Evolutionary conservation across 2,888 invertebrate species (phyloP).

Genomic region (Hirtodrosophila trivittata): DNA sequence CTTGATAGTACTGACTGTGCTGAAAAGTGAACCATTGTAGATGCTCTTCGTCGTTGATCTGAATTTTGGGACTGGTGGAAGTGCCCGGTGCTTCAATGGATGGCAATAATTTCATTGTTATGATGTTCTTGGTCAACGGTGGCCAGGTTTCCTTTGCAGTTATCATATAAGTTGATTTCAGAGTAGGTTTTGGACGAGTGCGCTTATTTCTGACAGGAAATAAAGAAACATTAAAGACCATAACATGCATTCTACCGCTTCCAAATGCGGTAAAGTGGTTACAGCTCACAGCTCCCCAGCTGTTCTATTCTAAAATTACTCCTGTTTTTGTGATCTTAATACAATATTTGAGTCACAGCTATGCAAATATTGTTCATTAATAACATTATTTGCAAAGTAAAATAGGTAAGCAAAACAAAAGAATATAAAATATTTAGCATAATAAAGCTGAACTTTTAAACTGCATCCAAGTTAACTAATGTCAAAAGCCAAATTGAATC

Average conservation of each 20-base stretch:
- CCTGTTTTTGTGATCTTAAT: no score
- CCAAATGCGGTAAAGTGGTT: no score
- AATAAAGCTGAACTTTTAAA: no score
- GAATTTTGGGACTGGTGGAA: slow-evolving; percentile 42
- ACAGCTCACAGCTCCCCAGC: no score
- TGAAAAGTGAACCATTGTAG: slow-evolving; percentile 89
- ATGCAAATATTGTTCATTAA: background rate
- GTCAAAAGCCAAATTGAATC: no score
- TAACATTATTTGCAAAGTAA: background rate
- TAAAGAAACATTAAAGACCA: background rate
- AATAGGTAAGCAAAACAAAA: background rate
- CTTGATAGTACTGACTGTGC: slow-evolving; percentile 89
- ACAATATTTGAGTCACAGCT: no score
- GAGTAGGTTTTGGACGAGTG: slow-evolving; percentile 85
- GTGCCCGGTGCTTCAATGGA: slow-evolving; percentile 62
- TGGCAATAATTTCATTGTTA: slow-evolving; percentile 88
- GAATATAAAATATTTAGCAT: background rate
- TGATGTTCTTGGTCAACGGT: slow-evolving; percentile 88
- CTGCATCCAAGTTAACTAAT: no score
- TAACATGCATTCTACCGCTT: no score
- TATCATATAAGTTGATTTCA: slow-evolving; percentile 88
- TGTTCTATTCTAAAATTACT: no score
- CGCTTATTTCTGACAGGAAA: slow-evolving; percentile 85
- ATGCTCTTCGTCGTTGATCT: slow-evolving; percentile 56
- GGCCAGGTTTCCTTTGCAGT: slow-evolving; percentile 90